Percentiles rank a stretch among this genome's conserved stretches.
These are phyloP conservation scores for Sarotherodon lohbergeri DNA, from an alignment of 2,113 vertebrate genomes.

Conservation along the genomic window DNA sequence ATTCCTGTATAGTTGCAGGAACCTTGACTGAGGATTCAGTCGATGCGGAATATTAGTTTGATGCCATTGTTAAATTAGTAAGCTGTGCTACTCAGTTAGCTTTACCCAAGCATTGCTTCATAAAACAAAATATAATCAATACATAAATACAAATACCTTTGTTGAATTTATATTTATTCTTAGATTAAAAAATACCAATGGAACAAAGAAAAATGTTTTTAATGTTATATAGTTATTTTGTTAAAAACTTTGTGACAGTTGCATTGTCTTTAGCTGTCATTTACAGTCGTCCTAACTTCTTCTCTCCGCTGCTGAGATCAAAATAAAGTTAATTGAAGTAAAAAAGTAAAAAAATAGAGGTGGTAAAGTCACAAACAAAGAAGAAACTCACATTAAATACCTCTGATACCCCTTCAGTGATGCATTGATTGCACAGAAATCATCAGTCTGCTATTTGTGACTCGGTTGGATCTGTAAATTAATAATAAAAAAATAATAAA, in stretches of 20 bases:
- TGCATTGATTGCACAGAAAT: not conserved
- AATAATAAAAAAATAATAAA: not conserved
- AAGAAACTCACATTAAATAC: not conserved
- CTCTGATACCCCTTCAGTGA: not conserved
- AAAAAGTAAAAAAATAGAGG: not conserved
- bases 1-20: not conserved
- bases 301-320: not conserved
- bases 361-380: not conserved
- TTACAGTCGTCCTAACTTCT: not conserved
- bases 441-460: not conserved
- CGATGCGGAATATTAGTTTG: not conserved
- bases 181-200: not conserved
- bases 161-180: not conserved
- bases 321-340: not conserved
- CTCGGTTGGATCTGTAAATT: not conserved
- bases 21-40: not conserved
- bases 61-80: not conserved
- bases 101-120: not conserved
- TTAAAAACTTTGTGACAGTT: not conserved
- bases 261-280: not conserved
- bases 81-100: not conserved
- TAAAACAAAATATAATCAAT: not conserved
- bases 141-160: not conserved
- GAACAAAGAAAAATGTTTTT: not conserved
- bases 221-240: not conserved